phyloP scores from a whole-genome alignment of 2,888 invertebrate genomes.

The Mythimna loreyi region DNA sequence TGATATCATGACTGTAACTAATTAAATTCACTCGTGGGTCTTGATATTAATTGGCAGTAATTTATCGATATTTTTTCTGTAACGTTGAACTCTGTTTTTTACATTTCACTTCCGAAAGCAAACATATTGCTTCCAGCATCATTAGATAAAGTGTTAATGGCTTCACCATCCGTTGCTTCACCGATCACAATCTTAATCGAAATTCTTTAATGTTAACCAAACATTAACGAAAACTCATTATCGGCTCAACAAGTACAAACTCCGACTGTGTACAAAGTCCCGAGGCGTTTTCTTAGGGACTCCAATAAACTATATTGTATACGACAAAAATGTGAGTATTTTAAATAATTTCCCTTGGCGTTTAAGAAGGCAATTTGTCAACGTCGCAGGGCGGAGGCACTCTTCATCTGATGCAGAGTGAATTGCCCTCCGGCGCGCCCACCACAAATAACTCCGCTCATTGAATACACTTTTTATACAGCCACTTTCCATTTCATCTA shows the following conservation, averaged over 20 bases:
- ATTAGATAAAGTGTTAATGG: conserved; percentile 13
- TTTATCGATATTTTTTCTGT: neutral
- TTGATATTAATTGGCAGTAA: conserved; percentile 3
- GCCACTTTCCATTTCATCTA: conserved; percentile 50
- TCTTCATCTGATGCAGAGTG: conserved; percentile 51
- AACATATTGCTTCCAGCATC: conserved; percentile 9
- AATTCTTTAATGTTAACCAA: too few species aligned
- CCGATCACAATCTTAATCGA: conserved; percentile 12
- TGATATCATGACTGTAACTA: neutral
- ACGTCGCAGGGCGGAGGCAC: conserved; percentile 65
- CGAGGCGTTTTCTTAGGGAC: conserved; percentile 21
- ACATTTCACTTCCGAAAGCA: neutral
- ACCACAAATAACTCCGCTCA: conserved; percentile 43
- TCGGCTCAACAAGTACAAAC: conserved; percentile 7
- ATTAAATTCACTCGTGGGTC: neutral
- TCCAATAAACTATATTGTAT: conserved; percentile 40
- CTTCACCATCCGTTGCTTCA: conserved; percentile 17
- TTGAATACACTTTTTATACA: conserved; percentile 54
- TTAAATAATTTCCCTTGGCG: conserved; percentile 79
- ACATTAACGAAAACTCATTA: neutral
- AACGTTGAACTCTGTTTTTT: neutral
- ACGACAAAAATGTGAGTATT: conserved; percentile 66
- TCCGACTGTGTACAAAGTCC: conserved; percentile 4
- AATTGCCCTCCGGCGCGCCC: conserved; percentile 38
- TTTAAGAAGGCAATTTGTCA: conserved; percentile 76